A percentile compares a stretch with the other conserved stretches of the same genome.
Conservation (phyloP, 2,113 vertebrate species). For the Callorhinus ursinus region DNA sequence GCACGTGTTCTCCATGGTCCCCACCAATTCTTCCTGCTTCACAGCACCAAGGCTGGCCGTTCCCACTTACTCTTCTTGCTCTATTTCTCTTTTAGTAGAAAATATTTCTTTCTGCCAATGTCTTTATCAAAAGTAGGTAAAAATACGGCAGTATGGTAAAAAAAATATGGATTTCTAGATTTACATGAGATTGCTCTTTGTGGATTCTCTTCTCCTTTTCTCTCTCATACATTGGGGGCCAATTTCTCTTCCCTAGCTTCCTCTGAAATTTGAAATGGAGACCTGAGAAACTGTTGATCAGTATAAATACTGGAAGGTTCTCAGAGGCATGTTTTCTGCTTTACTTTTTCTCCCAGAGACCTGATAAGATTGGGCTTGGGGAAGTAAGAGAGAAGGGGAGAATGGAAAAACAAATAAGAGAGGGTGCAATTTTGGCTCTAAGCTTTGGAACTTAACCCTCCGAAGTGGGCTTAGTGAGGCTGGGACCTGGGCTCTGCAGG, state of each 20-base stretch:
- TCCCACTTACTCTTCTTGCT: background rate
- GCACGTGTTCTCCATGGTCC: fast-evolving
- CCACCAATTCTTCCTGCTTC: background rate
- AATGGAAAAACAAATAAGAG: background rate
- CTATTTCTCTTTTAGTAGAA: background rate
- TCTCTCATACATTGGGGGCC: background rate
- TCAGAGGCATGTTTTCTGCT: background rate
- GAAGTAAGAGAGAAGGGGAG: background rate
- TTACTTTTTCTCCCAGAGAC: background rate
- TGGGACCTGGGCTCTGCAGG: background rate
- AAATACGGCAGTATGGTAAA: background rate
- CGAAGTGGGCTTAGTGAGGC: background rate
- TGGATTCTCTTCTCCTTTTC: background rate
- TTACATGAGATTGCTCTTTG: background rate
- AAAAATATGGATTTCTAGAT: background rate
- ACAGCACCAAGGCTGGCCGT: fast-evolving
- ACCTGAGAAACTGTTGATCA: background rate
- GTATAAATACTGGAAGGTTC: background rate
- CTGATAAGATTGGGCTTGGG: too few relatives aligned
- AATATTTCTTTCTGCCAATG: background rate
- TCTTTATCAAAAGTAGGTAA: background rate
- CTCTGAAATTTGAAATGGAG: background rate
- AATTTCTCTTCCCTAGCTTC: background rate
- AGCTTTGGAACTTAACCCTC: background rate
- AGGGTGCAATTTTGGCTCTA: background rate